Evolutionary conservation across 2,888 invertebrate genomes (phyloP), one percentile per base, ranked within the genome.

Genomic region (Tenthredo distinguenda): DNA sequence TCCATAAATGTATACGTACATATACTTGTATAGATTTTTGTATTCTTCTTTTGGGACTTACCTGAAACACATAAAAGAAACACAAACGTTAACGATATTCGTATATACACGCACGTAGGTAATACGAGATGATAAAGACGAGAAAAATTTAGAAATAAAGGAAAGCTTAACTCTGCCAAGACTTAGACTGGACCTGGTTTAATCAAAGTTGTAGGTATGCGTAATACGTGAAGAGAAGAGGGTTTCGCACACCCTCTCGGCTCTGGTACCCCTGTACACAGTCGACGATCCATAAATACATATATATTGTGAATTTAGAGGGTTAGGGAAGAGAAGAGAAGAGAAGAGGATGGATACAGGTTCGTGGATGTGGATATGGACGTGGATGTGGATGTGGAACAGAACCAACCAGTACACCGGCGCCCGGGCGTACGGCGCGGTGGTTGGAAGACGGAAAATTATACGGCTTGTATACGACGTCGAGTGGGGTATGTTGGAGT

Each of bases 251-350:
- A 26, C 62, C 26, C 62, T 12, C 62, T 15, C 12, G 18, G 34
- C 21, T 31, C 31, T 18, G 7, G 34, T 68, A 87, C 86, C 84
- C 86, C 86, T 86, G 87, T 88, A 86, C 65, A 88, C 85, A 86
- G 43, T 71, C 15, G 47, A 86, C 87, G 88, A 88, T 88, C 88
- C 88, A 88, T 88, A 88, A 88, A 88, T 88, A 88, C 88, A 88
- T 88, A 88, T 88, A 88, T 88, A 88, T 88, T 88, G 88, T 88
- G 87, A 88, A 88, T 92, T 92, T 92, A 91, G 90, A 89, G 90
- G 89, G 88, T 88, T 89, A 87, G 85, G 71, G 86, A 86, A 85
- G 72, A 74, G 79, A 74, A 87, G 87, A 86, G 86, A 85, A 87
- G 86, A 84, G 85, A 86, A 84, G 81, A 82, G 50, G 68, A 85